Percentiles rank a stretch among this genome's conserved stretches.
Conservation (phyloP, 2,888 invertebrate genomes). For the Tryphoninae sp. region DNA sequence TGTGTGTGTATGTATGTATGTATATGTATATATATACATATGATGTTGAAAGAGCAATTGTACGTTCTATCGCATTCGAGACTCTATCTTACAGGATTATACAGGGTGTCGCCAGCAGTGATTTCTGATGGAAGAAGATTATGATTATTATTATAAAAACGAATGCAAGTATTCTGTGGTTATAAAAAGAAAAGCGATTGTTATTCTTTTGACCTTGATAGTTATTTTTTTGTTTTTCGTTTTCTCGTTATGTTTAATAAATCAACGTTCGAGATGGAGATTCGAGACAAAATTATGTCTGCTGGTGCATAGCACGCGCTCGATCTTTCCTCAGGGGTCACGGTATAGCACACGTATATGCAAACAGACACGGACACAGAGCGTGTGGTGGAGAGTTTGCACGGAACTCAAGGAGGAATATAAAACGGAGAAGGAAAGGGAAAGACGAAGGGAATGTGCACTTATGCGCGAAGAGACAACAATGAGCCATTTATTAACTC, state of each 20-base stretch:
- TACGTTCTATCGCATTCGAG: constrained; percentile 63
- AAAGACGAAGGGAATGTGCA: constrained; percentile 54
- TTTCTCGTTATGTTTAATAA: background rate
- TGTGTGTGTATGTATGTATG: background rate
- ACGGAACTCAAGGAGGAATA: constrained; percentile 40
- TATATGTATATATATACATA: constrained; percentile 21
- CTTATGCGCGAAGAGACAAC: constrained; percentile 68
- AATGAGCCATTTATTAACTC: constrained; percentile 78
- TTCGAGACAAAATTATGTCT: constrained; percentile 19
- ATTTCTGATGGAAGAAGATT: background rate
- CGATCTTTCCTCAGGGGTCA: constrained; percentile 23
- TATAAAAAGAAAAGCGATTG: constrained; percentile 2
- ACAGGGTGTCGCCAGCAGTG: constrained; percentile 51
- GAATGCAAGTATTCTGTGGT: background rate
- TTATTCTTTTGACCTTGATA: background rate
- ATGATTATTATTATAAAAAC: background rate
- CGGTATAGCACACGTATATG: constrained; percentile 59
- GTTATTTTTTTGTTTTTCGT: background rate
- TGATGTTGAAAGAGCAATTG: constrained; percentile 67
- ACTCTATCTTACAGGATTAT: constrained; percentile 59
- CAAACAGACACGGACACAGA: background rate
- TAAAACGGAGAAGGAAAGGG: constrained; percentile 43
- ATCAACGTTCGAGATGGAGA: constrained; percentile 13
- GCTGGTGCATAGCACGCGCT: constrained; percentile 1
- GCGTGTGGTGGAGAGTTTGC: background rate